Percentiles rank a stretch among this genome's conserved stretches.
phyloP scores from a whole-genome alignment of 2,113 vertebrate genomes.

The Neolamprologus sp. region DNA sequence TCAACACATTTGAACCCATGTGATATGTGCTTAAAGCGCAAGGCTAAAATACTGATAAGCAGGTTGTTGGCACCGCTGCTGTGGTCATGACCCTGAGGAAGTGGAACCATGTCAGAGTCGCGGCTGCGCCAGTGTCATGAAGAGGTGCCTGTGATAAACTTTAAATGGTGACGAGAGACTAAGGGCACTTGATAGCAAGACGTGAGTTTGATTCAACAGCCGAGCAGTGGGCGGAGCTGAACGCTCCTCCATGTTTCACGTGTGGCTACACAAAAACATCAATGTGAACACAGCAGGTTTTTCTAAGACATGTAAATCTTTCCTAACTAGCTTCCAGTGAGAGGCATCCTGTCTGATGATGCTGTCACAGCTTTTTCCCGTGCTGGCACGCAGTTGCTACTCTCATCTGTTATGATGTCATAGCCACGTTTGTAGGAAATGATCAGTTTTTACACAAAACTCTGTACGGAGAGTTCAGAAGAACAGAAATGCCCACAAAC shows the following conservation, averaged over 20 bases:
- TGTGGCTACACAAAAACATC: neutral
- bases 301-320: neutral
- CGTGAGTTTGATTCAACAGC: slow-evolving; percentile 12
- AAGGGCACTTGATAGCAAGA: neutral
- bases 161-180: slow-evolving; percentile 7
- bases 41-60: neutral
- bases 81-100: neutral
- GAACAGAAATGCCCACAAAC: neutral
- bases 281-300: neutral
- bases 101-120: slow-evolving; percentile 24
- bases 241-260: neutral
- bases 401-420: neutral
- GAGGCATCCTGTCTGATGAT: neutral
- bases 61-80: neutral
- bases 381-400: neutral
- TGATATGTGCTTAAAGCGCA: neutral
- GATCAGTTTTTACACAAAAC: neutral
- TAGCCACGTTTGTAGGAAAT: neutral
- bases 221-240: neutral
- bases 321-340: neutral
- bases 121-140: neutral
- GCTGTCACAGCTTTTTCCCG: neutral
- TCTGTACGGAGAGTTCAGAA: neutral
- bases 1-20: neutral
- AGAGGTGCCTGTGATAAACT: slow-evolving; percentile 34